A percentile compares a stretch with the other conserved stretches of the same genome.
phyloP scores from a whole-genome alignment of 1,140 invertebrate genomes.

The Drosophila pachea region DNA sequence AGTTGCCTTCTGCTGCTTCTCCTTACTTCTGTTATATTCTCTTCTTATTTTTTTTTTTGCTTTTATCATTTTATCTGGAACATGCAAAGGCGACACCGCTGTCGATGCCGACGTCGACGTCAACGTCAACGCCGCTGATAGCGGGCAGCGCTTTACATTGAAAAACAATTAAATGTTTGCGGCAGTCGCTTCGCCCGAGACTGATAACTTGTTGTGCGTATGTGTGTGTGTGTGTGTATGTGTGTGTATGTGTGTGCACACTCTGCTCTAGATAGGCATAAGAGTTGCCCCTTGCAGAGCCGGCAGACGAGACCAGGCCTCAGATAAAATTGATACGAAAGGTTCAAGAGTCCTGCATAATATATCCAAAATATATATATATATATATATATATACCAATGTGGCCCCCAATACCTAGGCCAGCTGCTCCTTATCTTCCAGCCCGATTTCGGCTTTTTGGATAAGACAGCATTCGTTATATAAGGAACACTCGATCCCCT shows the following conservation, averaged over 20 bases:
- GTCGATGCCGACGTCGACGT: conserved; percentile 1
- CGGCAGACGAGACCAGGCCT: neutral
- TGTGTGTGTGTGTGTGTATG: conserved; percentile 4
- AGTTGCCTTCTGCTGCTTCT: conserved; percentile 1
- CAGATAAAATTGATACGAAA: neutral
- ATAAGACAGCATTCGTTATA: too few relatives aligned
- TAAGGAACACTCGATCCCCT: too few relatives aligned
- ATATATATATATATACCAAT: too few relatives aligned
- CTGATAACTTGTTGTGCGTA: conserved; percentile 51
- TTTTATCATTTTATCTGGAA: conserved; percentile 53
- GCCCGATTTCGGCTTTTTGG: too few relatives aligned
- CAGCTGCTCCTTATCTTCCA: too few relatives aligned
- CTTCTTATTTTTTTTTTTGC: conserved; percentile 1
- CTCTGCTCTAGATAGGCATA: conserved; percentile 46
- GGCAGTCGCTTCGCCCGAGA: conserved; percentile 44
- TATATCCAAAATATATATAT: neutral
- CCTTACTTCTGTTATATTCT: too few relatives aligned
- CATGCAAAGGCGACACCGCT: conserved; percentile 42
- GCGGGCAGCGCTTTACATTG: conserved; percentile 51
- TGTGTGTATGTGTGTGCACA: conserved; percentile 36
- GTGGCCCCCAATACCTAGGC: too few relatives aligned
- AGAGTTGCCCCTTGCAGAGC: neutral
- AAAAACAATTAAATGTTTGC: conserved; percentile 65
- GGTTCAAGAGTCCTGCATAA: too few relatives aligned
- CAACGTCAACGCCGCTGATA: conserved; percentile 34